Evolutionary conservation across 2,113 vertebrate species (phyloP).

Genomic region (Dicaeum eximium): DNA sequence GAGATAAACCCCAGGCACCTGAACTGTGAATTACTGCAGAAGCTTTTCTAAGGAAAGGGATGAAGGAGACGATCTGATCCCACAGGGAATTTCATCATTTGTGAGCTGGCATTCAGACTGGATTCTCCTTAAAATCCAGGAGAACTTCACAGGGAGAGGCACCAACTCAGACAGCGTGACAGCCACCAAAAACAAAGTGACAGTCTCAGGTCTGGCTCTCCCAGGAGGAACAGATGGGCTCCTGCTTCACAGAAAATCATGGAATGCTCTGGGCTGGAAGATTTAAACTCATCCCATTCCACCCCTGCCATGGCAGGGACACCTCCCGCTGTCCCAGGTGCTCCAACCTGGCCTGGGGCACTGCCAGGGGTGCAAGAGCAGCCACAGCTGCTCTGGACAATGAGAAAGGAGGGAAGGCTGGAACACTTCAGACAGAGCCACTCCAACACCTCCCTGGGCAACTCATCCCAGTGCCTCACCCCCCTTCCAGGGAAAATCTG

Average conservation of each 20-base stretch:
- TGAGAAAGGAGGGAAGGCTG: background rate
- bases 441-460: background rate
- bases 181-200: background rate
- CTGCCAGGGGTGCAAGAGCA: background rate
- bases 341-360: background rate
- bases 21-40: background rate
- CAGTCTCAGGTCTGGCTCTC: background rate
- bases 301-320: background rate
- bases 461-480: background rate
- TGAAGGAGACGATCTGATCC: background rate
- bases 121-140: background rate
- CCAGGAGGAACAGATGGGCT: background rate
- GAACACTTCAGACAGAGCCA: background rate
- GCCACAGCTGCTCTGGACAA: background rate
- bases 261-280: background rate
- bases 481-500: background rate
- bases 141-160: background rate
- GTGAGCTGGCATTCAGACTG: background rate
- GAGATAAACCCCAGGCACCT: background rate
- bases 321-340: accelerated
- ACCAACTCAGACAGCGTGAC: background rate
- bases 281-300: background rate
- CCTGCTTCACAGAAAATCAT: background rate
- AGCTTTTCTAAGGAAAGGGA: background rate
- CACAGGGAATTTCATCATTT: background rate